phyloP scores from a whole-genome alignment of 1,140 invertebrate genomes.

The Megalopta genalis region DNA sequence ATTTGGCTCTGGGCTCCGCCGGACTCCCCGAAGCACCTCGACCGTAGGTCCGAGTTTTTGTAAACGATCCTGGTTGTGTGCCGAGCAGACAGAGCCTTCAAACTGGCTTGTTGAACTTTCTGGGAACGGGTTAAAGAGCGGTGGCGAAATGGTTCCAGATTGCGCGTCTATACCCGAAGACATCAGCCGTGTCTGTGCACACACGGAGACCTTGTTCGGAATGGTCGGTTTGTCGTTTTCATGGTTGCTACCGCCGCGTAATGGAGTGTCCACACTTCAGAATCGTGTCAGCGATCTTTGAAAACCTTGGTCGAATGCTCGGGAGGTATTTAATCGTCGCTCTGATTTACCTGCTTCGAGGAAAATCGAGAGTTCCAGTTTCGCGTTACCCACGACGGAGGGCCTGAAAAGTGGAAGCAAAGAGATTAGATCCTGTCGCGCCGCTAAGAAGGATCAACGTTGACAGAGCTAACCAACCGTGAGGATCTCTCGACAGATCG shows the following conservation, averaged over 20 bases:
- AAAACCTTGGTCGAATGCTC: too few species aligned
- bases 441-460: conserved; percentile 69
- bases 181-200: not conserved
- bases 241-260: conserved; percentile 60
- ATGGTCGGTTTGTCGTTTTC: conserved; percentile 39
- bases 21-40: conserved; percentile 4
- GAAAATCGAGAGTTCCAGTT: not conserved
- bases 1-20: not conserved
- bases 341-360: not conserved
- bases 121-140: conserved; percentile 10
- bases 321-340: not conserved
- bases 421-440: conserved; percentile 62
- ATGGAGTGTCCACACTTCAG: conserved; percentile 62
- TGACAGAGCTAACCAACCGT: conserved; percentile 66
- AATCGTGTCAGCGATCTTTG: conserved; percentile 11
- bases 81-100: conserved; percentile 39
- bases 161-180: conserved; percentile 4
- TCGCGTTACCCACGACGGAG: not conserved
- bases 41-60: conserved; percentile 53
- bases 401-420: conserved; percentile 47
- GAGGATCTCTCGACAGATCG: conserved; percentile 61
- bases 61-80: conserved; percentile 55
- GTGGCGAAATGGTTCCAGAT: conserved; percentile 17
- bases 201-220: not conserved
- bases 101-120: conserved; percentile 26